Evolutionary conservation across 2,888 invertebrate genomes (phyloP), one percentile per base, ranked within the genome.

Genomic region (Zygaena filipendulae): DNA sequence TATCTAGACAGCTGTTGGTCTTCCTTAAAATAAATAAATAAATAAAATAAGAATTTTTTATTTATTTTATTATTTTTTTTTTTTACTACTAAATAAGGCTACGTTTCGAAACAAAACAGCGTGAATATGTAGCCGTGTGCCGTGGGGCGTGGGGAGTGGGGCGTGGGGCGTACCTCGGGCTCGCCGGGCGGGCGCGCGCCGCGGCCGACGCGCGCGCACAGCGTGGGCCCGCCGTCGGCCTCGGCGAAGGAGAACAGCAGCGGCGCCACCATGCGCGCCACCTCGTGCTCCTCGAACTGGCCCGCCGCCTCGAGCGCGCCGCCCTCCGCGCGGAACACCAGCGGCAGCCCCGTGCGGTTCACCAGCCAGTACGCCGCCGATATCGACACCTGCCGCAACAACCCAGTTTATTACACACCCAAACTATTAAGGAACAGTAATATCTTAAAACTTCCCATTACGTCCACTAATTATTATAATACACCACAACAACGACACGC

Each of bases 271-370:
- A 94, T 92, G 42, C 97, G 84, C 7, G 96, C 97, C 46, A 89
- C 84, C 79, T 99, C 98, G 62, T 98, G 95, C 63, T 98, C 98
- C 32, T 88, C 88, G 61, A 91, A 92, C 74, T 97, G 97, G 2
- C 97, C 97, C 4, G 92, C 91, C 38, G 91, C 88, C 49, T 88
- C 90, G 13, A 74, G 59, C 7, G 84, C 83, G 2, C 87, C 86
- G 8, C 92, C 92, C 61, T 94, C 95, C 68, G 97, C 97, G 44
- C 90, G 87, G 66, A 97, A 95, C 29, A 99, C 90, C 35, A 99
- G 75, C n/a, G 98, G 97, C 36, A 99, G 77, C 0, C 97, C 97
- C 4, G 96, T 92, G 66, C 92, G 92, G 79, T 99, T 98, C 33
- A 98, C 87, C 42, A 99, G 85, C 97, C 97, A 98, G 74, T 90